phyloP scores from a whole-genome alignment of 1,140 invertebrate genomes.

The Theocolax elegans region DNA sequence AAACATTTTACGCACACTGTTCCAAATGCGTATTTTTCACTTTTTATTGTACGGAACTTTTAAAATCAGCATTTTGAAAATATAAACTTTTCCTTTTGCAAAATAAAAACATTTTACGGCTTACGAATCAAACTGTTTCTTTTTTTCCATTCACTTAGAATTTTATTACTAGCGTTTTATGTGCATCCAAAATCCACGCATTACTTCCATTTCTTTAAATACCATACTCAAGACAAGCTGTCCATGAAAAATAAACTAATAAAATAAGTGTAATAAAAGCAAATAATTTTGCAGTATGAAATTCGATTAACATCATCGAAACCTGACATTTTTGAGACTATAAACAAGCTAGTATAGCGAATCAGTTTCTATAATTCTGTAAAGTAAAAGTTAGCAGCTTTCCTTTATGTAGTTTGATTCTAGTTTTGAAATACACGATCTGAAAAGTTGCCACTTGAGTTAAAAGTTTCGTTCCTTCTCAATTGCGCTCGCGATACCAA shows the following conservation, averaged over 20 bases:
- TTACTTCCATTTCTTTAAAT: no score
- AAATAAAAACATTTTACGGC: conserved; percentile 3
- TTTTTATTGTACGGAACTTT: neutral
- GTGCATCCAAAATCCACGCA: neutral
- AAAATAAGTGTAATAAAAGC: no score
- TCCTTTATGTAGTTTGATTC: conserved; percentile 6
- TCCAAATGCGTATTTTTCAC: no score
- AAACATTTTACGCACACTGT: no score
- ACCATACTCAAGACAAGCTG: no score
- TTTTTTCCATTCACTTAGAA: neutral
- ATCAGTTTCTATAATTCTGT: no score
- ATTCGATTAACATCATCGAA: neutral
- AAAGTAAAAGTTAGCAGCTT: neutral
- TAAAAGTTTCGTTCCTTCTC: conserved; percentile 12
- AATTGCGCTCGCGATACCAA: neutral
- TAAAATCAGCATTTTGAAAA: neutral
- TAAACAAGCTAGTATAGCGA: neutral
- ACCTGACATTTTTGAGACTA: neutral
- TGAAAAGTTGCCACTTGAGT: conserved; percentile 8
- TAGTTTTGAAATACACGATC: conserved; percentile 15
- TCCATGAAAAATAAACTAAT: no score
- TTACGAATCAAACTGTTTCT: neutral
- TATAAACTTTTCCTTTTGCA: neutral
- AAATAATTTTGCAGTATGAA: no score
- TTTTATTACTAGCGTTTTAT: conserved; percentile 3